Percentiles rank a stretch among this genome's conserved stretches.
phyloP scores from a whole-genome alignment of 2,888 invertebrate species.

The Eledona agricola region DNA sequence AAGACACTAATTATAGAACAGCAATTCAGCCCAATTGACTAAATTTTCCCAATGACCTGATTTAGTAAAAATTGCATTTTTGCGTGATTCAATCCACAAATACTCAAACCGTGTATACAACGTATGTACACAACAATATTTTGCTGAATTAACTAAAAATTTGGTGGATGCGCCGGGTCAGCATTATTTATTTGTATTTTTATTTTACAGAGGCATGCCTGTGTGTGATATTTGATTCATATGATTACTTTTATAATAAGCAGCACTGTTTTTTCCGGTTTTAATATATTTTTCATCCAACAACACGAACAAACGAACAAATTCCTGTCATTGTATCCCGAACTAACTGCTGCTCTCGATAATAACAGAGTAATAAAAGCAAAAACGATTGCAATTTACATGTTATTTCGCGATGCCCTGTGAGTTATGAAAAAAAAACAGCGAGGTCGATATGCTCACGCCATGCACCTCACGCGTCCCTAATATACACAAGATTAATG shows the following conservation, averaged over 20 bases:
- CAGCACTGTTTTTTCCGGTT: neutral
- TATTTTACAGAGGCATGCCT: too few species aligned
- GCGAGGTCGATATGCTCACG: slow-evolving; percentile 26
- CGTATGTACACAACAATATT: too few species aligned
- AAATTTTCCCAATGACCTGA: too few species aligned
- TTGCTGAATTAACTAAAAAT: neutral
- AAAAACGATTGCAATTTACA: slow-evolving; percentile 17
- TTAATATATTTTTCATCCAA: slow-evolving; percentile 1
- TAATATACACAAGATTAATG: slow-evolving; percentile 28
- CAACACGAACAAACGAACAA: neutral
- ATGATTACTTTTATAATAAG: too few species aligned
- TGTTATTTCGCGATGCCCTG: slow-evolving; percentile 16
- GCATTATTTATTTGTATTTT: too few species aligned
- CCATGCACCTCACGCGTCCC: slow-evolving; percentile 17
- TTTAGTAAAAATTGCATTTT: too few species aligned
- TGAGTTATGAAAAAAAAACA: slow-evolving; percentile 8
- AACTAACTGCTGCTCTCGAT: neutral
- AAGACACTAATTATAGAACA: too few species aligned
- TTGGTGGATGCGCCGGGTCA: slow-evolving; percentile 3
- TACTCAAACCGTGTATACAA: too few species aligned
- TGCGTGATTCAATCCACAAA: too few species aligned
- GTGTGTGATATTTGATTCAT: too few species aligned
- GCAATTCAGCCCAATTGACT: too few species aligned
- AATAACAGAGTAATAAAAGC: slow-evolving; percentile 2
- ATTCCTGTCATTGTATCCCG: neutral